Base-by-base conservation (phyloP, 2,888 invertebrate species). In the Apamea monoglypha region DNA sequence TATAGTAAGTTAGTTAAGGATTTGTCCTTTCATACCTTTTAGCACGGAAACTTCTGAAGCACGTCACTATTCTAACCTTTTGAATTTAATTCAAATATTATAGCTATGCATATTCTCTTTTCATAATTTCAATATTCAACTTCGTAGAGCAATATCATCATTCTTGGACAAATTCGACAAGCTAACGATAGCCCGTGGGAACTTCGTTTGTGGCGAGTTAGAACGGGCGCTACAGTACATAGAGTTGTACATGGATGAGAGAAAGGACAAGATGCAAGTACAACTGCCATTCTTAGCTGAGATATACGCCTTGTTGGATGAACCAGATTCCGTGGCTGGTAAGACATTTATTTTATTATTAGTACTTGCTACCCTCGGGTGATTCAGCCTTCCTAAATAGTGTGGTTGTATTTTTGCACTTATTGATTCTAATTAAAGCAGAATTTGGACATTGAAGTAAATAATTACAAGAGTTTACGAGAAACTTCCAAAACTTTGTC, bases 271-370 rank as follows among this genome's bases (percentile, higher is more conserved):
- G 25, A 92, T 98, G 85, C 97, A 97, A 83, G 97, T 97, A 16
- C 97, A 98, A 86, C 93, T 98, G 70, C 97, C 98, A 0, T 97
- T 98, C 85, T 92, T 98, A 56, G 97, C 98, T 0, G 98, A 98
- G 96, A 98, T 99, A 89, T 99, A 99, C 93, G 98, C 98, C 0
- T 97, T 98, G 82, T 94, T 99, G 83, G 98, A 99, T 93, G 99
- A 99, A 93, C 98, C 99, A 0, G 99, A 99, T 94, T 98, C 99
- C 18, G 98, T 99, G 0, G 98, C 98, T 85, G 99, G 98, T 93
- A 96, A 91, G 90, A 68, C 50, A 36, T 63, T 18, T 16, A 12
- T 44, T 29, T 47, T 32, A 40, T 40, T 29, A 29, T 1, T 14
- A 56, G 53, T 53, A 53, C 25, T 21, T 53, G 53, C 25, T 53